Conservation (phyloP, 2,888 invertebrate species). For the Drosophila cognata region DNA sequence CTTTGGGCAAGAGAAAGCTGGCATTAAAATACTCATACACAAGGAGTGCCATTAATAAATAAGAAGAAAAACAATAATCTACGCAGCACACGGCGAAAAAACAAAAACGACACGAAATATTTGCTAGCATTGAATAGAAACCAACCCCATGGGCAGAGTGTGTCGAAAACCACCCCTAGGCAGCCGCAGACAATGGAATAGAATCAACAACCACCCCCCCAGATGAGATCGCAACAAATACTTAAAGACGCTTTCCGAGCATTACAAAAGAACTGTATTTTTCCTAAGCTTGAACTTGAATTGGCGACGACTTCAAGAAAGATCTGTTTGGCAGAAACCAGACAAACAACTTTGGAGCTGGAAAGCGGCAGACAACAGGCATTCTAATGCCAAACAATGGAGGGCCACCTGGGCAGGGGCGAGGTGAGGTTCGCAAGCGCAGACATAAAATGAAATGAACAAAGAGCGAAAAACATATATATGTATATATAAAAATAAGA, state of each 20-base stretch:
- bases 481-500: constrained; percentile 29
- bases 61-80: constrained; percentile 44
- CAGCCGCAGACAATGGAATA: constrained; percentile 16
- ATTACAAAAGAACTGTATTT: constrained; percentile 19
- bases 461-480: constrained; percentile 16
- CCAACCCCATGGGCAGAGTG: constrained; percentile 51
- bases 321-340: constrained; percentile 53
- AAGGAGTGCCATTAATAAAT: constrained; percentile 70
- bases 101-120: constrained; percentile 29
- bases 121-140: constrained; percentile 46
- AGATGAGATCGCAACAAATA: constrained; percentile 36
- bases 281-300: constrained; percentile 64
- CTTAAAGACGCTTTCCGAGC: constrained; percentile 52
- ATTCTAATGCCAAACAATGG: constrained; percentile 74
- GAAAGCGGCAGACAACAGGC: constrained; percentile 43
- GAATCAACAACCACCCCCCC: constrained; percentile 54
- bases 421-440: constrained; percentile 11
- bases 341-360: constrained; percentile 74
- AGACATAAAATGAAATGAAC: constrained; percentile 22
- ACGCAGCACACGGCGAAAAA: constrained; percentile 36
- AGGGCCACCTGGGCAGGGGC: constrained; percentile 5
- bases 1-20: constrained; percentile 27
- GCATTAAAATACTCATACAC: constrained; percentile 50
- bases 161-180: constrained; percentile 61
- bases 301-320: constrained; percentile 38